Evolutionary conservation across 2,888 invertebrate genomes (phyloP), one percentile per base, ranked within the genome.

Genomic region (Diadegma fenestrale): DNA sequence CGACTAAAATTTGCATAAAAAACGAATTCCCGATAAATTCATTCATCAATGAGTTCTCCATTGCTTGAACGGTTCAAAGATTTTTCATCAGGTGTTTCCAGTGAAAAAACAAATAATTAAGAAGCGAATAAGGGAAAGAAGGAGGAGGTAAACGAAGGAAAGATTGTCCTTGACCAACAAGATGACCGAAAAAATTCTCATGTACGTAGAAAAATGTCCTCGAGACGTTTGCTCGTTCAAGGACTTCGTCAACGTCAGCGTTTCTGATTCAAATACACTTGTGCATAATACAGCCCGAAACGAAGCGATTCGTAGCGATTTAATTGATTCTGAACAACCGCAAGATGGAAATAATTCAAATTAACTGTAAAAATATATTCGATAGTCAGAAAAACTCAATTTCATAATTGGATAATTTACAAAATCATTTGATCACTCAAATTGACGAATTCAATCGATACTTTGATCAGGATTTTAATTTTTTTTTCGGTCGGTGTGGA

Each of bases 141-240:
- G 63, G 10, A 61, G 45, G 63, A 45, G 33, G 17, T 19, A 37
- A 66, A 77, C 1, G 48, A 58, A 68, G 61, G 51, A 80, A 54
- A 66, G 41, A 51, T 17, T 71, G 76, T 54, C 84, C 84, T 84
- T 80, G 84, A 71, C 63, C 71, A 61, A 64, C 63, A 45, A 84
- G 68, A 84, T 64, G 51, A 45, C 61, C 69, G 72, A 68, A 61
- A 72, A 78, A 78, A 82, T 45, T 12, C 45, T 64, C 58, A 12
- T 41, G 54, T 43, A 30, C 43, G 71, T 77, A 82, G 63, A 82
- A 73, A 80, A 76, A 69, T 80, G 80, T 73, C 80, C 80, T 79
- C 83, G 83, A 73, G 68, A 80, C 75, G 48, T 71, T 68, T 73
- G 73, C 61, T 69, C 54, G 76, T 54, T 80, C 79, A 84, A 76